phyloP scores from a whole-genome alignment of 1,140 invertebrate genomes.

The Lerema accius region DNA sequence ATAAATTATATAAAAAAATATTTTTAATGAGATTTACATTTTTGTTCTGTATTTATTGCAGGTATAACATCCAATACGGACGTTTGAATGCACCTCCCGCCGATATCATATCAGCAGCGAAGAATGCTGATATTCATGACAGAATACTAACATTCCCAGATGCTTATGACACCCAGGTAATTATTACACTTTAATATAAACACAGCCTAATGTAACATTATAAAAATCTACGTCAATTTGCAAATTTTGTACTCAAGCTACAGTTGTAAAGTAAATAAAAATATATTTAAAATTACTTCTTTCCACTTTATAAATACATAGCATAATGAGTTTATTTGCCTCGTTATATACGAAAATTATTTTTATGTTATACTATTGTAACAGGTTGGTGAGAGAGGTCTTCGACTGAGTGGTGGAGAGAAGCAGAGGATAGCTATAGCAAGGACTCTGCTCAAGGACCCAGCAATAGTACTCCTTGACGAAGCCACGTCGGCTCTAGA shows the following conservation, averaged over 20 bases:
- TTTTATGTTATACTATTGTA: no score
- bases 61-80: constrained; percentile 98
- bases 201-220: no score
- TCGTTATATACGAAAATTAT: no score
- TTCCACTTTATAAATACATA: no score
- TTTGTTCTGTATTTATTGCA: constrained; percentile 45
- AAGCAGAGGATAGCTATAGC: constrained; percentile 97
- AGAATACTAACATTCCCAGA: constrained; percentile 95
- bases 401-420: constrained; percentile 93
- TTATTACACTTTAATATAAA: no score
- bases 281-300: no score
- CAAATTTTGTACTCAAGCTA: no score
- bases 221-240: no score
- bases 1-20: no score
- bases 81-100: constrained; percentile 89
- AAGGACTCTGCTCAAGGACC: constrained; percentile 93
- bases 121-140: constrained; percentile 96
- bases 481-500: constrained; percentile 95
- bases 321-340: no score
- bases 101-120: constrained; percentile 94
- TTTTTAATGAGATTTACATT: no score
- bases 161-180: constrained; percentile 91
- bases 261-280: no score
- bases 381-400: constrained; percentile 90
- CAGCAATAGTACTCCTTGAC: constrained; percentile 93